A percentile compares a stretch with the other conserved stretches of the same genome.
These are phyloP conservation scores for Matsumurasca onukii DNA, from an alignment of 1,140 invertebrate species.

Conservation along the genomic window DNA sequence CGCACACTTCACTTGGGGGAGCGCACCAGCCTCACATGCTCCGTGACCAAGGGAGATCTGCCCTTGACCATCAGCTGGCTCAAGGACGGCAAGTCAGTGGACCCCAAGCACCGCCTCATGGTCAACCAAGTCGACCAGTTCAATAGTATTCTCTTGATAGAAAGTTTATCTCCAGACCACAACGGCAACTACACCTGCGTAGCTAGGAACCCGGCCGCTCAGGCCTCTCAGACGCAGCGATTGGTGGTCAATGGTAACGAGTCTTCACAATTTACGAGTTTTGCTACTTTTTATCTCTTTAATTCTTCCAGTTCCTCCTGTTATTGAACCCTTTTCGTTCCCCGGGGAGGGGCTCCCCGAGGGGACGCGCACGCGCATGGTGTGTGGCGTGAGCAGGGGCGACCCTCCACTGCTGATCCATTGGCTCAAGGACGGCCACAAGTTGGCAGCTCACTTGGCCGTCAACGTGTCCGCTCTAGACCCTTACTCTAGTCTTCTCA, in stretches of 20 bases:
- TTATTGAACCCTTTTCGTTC: constrained; percentile 81
- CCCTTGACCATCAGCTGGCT: constrained; percentile 75
- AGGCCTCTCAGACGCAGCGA: constrained; percentile 69
- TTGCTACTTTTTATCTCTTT: constrained; percentile 37
- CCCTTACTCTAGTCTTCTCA: constrained; percentile 72
- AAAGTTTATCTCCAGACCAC: constrained; percentile 72
- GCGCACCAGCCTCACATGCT: constrained; percentile 72
- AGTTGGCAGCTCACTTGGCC: constrained; percentile 52
- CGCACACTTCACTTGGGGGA: constrained; percentile 73
- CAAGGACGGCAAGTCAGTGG: constrained; percentile 68
- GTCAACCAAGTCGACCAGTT: constrained; percentile 73
- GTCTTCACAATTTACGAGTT: constrained; percentile 36
- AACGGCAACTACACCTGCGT: constrained; percentile 77
- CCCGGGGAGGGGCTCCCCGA: constrained; percentile 73
- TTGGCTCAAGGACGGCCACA: constrained; percentile 76
- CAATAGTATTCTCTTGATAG: constrained; percentile 76
- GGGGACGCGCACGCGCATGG: constrained; percentile 80
- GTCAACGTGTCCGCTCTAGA: constrained; percentile 71
- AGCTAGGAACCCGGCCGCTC: constrained; percentile 69
- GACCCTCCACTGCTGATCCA: constrained; percentile 72
- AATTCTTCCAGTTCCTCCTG: constrained; percentile 67
- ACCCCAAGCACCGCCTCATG: constrained; percentile 54
- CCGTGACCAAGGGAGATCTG: constrained; percentile 74
- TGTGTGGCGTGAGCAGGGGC: constrained; percentile 81
- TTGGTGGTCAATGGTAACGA: constrained; percentile 78